These are phyloP conservation scores for Hassar affinis DNA, from an alignment of 2,113 vertebrate species.

Conservation along the genomic window DNA sequence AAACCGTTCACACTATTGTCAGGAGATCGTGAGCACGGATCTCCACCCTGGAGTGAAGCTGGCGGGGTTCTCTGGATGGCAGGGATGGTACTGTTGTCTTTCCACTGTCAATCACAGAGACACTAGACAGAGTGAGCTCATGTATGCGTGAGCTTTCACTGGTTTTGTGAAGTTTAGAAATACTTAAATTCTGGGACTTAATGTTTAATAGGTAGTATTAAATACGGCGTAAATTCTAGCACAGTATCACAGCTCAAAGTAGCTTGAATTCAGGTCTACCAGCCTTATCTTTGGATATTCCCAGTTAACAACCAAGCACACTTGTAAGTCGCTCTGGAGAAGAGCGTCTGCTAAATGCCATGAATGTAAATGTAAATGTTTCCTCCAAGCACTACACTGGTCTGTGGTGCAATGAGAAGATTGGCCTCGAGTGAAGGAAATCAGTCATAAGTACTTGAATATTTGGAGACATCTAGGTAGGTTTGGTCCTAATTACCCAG, in stretches of 20 bases:
- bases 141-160: background rate
- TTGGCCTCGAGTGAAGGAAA: background rate
- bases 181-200: no score
- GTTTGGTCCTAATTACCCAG: background rate
- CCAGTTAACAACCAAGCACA: no score
- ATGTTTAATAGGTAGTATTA: no score
- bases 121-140: background rate
- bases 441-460: background rate
- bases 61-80: background rate
- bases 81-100: background rate
- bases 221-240: no score
- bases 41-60: fast-evolving
- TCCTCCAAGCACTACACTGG: background rate
- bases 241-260: no score
- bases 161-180: no score
- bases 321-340: no score
- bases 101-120: background rate
- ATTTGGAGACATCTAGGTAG: background rate
- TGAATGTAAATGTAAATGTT: no score
- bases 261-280: no score
- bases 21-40: background rate
- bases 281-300: no score
- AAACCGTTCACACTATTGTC: background rate
- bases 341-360: no score
- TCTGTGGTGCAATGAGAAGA: no score